Percentiles rank a stretch among this genome's conserved stretches.
Evolutionary conservation across 2,888 invertebrate species (phyloP).

Genomic region (Allacma fusca): DNA sequence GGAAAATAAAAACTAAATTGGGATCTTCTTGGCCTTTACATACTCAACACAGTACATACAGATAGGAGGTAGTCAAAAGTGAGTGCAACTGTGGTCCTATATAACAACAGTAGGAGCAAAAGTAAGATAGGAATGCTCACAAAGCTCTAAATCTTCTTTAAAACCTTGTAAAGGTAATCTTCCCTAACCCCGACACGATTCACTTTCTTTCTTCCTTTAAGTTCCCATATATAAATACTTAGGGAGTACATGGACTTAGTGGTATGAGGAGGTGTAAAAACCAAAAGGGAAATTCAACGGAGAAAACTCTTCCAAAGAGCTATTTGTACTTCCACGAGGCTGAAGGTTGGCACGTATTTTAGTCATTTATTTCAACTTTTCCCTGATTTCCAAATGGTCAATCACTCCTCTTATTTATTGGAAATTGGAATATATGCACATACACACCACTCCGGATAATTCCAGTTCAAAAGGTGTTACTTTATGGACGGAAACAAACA

Average conservation of each 20-base stretch:
- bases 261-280: too few relatives aligned
- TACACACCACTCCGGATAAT: too few relatives aligned
- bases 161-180: conserved; percentile 16
- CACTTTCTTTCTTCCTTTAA: not conserved
- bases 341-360: not conserved
- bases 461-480: too few relatives aligned
- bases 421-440: too few relatives aligned
- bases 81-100: not conserved
- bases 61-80: not conserved
- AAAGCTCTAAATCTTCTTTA: conserved; percentile 12
- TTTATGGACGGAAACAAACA: too few relatives aligned
- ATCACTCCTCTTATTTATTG: too few relatives aligned
- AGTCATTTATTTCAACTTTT: conserved; percentile 5
- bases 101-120: not conserved
- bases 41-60: too few relatives aligned
- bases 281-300: too few relatives aligned
- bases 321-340: not conserved
- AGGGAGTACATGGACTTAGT: not conserved
- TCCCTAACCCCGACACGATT: conserved; percentile 1
- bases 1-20: conserved; percentile 5
- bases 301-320: too few relatives aligned
- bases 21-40: conserved; percentile 7
- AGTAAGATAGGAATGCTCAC: not conserved
- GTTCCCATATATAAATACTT: not conserved
- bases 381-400: conserved; percentile 1